Conservation (phyloP, 2,113 vertebrate species). For the Phoxinus phoxinus region DNA sequence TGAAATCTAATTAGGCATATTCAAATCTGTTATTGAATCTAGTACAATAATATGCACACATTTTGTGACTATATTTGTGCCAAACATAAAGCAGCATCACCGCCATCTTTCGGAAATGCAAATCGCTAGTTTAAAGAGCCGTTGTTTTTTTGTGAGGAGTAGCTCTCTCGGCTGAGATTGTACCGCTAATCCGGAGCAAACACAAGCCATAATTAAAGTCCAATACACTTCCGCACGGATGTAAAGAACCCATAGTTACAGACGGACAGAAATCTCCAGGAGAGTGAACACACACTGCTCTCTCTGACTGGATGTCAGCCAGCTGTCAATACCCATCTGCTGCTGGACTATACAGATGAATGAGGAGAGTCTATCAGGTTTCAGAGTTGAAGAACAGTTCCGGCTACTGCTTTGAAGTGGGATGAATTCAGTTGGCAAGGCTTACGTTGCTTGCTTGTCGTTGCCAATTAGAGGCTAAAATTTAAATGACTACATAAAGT, state of each 20-base stretch:
- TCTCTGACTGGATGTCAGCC: constrained; percentile 36
- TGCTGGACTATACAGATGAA: constrained; percentile 14
- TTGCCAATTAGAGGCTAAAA: background rate
- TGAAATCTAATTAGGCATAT: too few species aligned
- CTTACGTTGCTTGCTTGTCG: background rate
- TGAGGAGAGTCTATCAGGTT: constrained; percentile 26
- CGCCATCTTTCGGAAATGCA: background rate
- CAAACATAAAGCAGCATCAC: too few species aligned
- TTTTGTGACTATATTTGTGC: too few species aligned
- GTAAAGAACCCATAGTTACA: background rate
- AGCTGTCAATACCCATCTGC: constrained; percentile 47
- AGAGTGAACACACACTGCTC: constrained; percentile 16
- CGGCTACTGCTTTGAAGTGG: background rate
- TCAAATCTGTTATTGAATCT: too few species aligned
- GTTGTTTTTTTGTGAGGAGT: background rate
- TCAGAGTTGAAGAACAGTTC: constrained; percentile 8
- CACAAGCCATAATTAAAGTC: constrained; percentile 16
- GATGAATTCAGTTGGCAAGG: background rate
- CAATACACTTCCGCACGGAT: background rate
- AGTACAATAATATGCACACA: too few species aligned
- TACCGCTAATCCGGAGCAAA: background rate
- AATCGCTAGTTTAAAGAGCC: background rate
- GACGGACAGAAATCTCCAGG: constrained; percentile 17
- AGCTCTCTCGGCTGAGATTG: background rate
- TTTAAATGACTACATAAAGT: background rate